Percentiles rank a stretch among this genome's conserved stretches.
These are phyloP conservation scores for Oryzias curvinotus DNA, from an alignment of 2,113 vertebrate genomes.

Conservation along the genomic window DNA sequence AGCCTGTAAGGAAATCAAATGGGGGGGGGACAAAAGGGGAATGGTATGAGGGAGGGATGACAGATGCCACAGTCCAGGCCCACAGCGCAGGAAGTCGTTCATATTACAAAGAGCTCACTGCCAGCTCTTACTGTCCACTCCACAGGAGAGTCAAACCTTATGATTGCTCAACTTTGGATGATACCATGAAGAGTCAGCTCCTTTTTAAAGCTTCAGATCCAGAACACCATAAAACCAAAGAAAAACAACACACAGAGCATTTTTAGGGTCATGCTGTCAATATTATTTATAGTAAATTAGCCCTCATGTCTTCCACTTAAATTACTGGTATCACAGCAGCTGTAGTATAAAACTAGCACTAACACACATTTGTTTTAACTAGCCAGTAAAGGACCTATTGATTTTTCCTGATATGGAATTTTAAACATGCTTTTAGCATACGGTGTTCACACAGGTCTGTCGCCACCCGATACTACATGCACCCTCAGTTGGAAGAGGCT, in stretches of 20 bases:
- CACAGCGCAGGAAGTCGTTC: constrained; percentile 78
- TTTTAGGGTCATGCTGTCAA: neutral
- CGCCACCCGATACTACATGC: too few relatives aligned
- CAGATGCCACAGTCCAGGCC: constrained; percentile 79
- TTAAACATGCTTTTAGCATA: too few relatives aligned
- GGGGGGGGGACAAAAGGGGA: constrained; percentile 21
- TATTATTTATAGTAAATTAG: too few relatives aligned
- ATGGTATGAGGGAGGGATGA: constrained; percentile 45
- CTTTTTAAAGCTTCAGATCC: neutral
- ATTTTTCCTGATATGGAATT: too few relatives aligned
- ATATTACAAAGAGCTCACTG: constrained; percentile 68
- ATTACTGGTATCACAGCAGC: too few relatives aligned
- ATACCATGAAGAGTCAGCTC: constrained; percentile 29
- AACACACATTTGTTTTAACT: too few relatives aligned
- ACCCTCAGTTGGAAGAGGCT: too few relatives aligned
- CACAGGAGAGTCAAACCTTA: constrained; percentile 27
- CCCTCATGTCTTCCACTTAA: too few relatives aligned
- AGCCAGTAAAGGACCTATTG: too few relatives aligned
- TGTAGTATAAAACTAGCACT: too few relatives aligned
- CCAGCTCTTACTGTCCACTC: constrained; percentile 57
- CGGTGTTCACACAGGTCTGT: too few relatives aligned
- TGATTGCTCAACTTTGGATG: constrained; percentile 22
- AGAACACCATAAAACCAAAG: neutral
- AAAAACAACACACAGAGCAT: neutral
- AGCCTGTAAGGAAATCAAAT: constrained; percentile 6